phyloP scores from a whole-genome alignment of 35 echinoderm and acorn worm species.

The Lytechinus variegatus region DNA sequence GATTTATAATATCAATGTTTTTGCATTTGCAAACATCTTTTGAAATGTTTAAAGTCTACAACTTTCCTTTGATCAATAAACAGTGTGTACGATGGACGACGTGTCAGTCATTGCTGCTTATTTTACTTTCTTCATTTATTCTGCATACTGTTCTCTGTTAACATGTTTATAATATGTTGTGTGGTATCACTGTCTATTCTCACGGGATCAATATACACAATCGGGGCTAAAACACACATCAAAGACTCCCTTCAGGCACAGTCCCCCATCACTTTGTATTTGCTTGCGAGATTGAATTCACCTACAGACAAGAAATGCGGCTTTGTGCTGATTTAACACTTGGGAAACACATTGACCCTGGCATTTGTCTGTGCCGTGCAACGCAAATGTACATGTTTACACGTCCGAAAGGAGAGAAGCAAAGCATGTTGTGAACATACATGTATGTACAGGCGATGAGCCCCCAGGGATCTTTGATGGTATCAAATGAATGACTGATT shows the following conservation, averaged over 20 bases:
- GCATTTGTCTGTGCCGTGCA: slow-evolving; percentile 29
- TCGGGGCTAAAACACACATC: not conserved
- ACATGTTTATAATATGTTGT: not conserved
- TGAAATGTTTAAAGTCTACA: too few species aligned
- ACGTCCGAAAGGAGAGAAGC: not conserved
- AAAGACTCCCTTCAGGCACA: not conserved
- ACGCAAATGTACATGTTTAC: not conserved
- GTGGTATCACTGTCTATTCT: not conserved
- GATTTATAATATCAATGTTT: too few species aligned
- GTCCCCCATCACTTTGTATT: not conserved
- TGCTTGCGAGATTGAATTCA: not conserved
- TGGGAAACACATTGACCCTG: slow-evolving; percentile 43
- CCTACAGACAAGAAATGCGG: slow-evolving; percentile 8
- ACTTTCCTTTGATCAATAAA: too few species aligned
- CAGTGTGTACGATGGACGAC: too few species aligned
- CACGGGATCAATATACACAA: not conserved
- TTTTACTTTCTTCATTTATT: too few species aligned
- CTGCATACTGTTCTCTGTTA: not conserved
- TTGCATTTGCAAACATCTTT: too few species aligned
- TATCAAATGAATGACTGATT: not conserved
- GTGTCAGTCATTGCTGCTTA: too few species aligned
- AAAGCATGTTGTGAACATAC: not conserved
- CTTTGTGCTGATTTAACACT: slow-evolving; percentile 55
- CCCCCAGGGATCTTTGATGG: not conserved
- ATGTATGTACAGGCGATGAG: not conserved